Evolutionary conservation across 2,113 vertebrate genomes (phyloP).

Genomic region (Dasyornis broadbenti): DNA sequence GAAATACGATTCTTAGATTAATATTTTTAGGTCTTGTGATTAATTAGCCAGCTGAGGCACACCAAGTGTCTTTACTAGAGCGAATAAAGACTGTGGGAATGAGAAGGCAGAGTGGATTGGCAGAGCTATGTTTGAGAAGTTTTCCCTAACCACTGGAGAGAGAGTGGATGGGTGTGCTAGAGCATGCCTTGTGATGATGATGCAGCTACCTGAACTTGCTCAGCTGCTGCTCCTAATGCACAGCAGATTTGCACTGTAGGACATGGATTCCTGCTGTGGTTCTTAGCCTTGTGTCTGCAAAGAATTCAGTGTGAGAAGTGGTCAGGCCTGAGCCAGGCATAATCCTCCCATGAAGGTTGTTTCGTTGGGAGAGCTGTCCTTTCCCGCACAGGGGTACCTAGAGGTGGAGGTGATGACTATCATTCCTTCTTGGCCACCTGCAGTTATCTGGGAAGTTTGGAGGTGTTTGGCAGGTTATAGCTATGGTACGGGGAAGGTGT

Average conservation of each 20-base stretch:
- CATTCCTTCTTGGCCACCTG: not conserved
- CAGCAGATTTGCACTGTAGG: not conserved
- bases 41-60: conserved; percentile 3
- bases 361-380: not conserved
- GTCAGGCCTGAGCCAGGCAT: not conserved
- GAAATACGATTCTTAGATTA: conserved; percentile 19
- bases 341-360: not conserved
- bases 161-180: not conserved
- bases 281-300: not conserved
- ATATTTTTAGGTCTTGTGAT: conserved; percentile 29
- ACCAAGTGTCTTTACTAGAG: not conserved
- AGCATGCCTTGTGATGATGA: rapidly evolving
- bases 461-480: not conserved
- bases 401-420: not conserved
- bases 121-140: not conserved
- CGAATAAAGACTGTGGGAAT: not conserved
- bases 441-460: not conserved
- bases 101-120: not conserved
- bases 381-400: not conserved
- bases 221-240: not conserved
- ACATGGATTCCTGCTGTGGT: not conserved
- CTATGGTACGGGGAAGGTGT: no score
- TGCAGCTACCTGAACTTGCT: not conserved
- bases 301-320: not conserved
- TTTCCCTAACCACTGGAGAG: not conserved